phyloP scores from a whole-genome alignment of 2,888 invertebrate species.

The Anthophora plumipes region DNA sequence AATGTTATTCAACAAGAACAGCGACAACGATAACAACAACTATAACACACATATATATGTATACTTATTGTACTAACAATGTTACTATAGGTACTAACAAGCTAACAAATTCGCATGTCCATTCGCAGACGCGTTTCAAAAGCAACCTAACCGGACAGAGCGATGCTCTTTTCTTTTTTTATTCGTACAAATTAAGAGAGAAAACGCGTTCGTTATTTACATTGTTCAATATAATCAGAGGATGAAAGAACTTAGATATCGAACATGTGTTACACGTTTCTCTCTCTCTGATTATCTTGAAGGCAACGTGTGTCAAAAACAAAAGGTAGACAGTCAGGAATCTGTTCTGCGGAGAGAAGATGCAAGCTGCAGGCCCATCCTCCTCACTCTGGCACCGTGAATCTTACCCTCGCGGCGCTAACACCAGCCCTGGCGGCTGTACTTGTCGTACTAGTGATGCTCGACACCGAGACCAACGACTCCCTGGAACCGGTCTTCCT shows the following conservation, averaged over 20 bases:
- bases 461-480: slow-evolving; percentile 89
- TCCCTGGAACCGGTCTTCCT: slow-evolving; percentile 93
- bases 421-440: slow-evolving; percentile 85
- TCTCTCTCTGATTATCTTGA: slow-evolving; percentile 13
- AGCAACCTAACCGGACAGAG: background rate
- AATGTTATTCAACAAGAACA: slow-evolving; percentile 26
- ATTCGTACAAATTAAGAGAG: background rate
- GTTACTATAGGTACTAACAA: slow-evolving; percentile 37
- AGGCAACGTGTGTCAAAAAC: slow-evolving; percentile 1
- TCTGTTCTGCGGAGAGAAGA: slow-evolving; percentile 50
- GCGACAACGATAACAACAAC: slow-evolving; percentile 34
- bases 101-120: slow-evolving; percentile 40
- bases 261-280: no score
- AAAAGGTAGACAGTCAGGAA: slow-evolving; percentile 22
- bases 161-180: no score
- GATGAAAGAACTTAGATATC: background rate
- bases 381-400: slow-evolving; percentile 84
- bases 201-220: slow-evolving; percentile 28
- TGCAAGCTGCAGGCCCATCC: slow-evolving; percentile 51
- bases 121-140: slow-evolving; percentile 34
- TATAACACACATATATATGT: slow-evolving; percentile 19
- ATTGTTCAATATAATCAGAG: slow-evolving; percentile 20
- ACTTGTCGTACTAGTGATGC: slow-evolving; percentile 84
- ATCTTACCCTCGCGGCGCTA: slow-evolving; percentile 89
- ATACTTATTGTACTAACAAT: slow-evolving; percentile 31